Evolutionary conservation across 2,113 vertebrate genomes (phyloP).

Genomic region (Pelmatolapia mariae): DNA sequence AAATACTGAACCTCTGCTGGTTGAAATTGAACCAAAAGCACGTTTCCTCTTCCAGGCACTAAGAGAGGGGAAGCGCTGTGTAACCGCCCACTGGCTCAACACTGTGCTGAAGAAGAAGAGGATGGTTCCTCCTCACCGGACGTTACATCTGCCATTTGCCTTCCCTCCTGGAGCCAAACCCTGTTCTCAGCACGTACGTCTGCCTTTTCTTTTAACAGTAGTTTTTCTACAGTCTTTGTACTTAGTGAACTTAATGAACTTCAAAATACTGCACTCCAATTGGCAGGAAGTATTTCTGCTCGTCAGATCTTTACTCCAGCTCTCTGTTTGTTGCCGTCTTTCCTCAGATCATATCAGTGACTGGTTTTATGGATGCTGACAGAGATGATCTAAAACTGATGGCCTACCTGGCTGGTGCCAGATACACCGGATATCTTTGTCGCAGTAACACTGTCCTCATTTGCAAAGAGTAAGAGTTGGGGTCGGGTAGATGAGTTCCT

Average conservation of each 20-base stretch:
- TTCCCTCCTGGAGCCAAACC: conserved; percentile 94
- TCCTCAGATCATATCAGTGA: conserved; percentile 90
- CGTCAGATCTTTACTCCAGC: not conserved
- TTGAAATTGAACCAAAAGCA: not conserved
- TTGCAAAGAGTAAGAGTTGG: conserved; percentile 82
- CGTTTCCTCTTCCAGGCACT: conserved; percentile 72
- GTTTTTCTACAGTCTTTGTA: not conserved
- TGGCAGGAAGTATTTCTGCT: not conserved
- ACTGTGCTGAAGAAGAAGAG: conserved; percentile 86
- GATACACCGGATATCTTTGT: conserved; percentile 93
- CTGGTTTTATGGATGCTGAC: conserved; percentile 92
- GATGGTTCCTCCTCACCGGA: conserved; percentile 90
- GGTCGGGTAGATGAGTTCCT: not conserved
- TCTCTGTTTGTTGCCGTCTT: not conserved
- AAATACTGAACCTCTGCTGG: not conserved
- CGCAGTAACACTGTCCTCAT: conserved; percentile 96
- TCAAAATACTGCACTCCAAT: not conserved
- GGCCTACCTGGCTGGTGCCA: conserved; percentile 89
- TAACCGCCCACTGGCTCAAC: conserved; percentile 96
- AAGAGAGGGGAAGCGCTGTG: conserved; percentile 88
- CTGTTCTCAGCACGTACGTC: conserved; percentile 90
- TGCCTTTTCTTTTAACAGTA: rapidly evolving
- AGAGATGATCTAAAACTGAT: conserved; percentile 95
- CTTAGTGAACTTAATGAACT: not conserved
- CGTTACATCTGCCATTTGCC: conserved; percentile 90